Conservation (phyloP, 2,797 vertebrate genomes). For the Coluber constrictor region DNA sequence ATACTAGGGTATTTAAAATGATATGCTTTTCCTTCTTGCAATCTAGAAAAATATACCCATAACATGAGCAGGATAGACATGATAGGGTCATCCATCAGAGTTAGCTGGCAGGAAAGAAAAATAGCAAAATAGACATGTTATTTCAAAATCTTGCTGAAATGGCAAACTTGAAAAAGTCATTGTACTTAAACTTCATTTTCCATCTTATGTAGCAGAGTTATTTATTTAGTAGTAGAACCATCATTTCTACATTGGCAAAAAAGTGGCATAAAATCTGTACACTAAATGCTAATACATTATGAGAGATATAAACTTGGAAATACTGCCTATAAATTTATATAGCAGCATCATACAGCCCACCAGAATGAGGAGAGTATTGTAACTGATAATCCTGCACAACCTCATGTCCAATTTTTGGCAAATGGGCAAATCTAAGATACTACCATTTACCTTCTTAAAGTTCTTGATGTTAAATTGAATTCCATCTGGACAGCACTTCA, state of each 20-base stretch:
- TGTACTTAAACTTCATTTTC: neutral
- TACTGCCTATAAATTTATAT: neutral
- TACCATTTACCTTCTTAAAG: neutral
- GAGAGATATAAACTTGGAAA: neutral
- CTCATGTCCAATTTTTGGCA: neutral
- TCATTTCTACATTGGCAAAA: neutral
- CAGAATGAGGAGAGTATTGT: neutral
- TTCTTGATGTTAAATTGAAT: neutral
- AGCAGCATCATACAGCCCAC: neutral
- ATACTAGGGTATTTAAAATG: neutral
- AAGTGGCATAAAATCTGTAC: neutral
- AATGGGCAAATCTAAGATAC: neutral
- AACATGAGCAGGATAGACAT: neutral
- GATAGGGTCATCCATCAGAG: conserved; percentile 2
- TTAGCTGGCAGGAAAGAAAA: neutral
- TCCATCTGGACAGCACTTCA: neutral
- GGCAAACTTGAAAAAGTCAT: neutral
- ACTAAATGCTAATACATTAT: neutral
- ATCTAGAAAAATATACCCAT: neutral
- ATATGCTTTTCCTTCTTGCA: neutral
- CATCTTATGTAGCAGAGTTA: neutral
- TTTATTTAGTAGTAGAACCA: neutral
- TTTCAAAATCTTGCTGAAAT: neutral
- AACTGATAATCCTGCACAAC: neutral
- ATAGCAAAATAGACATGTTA: neutral